These are phyloP conservation scores for Lordiphosa clarofinis DNA, from an alignment of 1,140 invertebrate species.

Conservation along the genomic window DNA sequence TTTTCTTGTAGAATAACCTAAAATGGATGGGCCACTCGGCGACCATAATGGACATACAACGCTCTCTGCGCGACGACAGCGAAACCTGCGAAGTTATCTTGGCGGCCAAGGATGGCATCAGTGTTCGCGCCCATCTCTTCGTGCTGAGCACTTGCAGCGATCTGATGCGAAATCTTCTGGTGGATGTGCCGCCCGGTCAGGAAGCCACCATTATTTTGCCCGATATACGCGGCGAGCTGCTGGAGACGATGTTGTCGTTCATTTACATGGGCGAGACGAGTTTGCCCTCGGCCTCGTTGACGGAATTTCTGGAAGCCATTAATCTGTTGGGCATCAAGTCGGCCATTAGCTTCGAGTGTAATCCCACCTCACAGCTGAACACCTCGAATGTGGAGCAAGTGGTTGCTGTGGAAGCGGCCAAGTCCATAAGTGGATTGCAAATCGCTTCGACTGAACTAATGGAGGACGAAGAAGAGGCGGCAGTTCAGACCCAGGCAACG, in stretches of 20 bases:
- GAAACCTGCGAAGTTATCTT: slow-evolving; percentile 67
- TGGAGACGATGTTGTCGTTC: slow-evolving; percentile 70
- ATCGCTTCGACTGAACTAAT: slow-evolving; percentile 57
- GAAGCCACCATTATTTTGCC: slow-evolving; percentile 71
- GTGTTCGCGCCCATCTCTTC: slow-evolving; percentile 69
- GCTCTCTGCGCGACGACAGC: slow-evolving; percentile 53
- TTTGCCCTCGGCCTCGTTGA: slow-evolving; percentile 54
- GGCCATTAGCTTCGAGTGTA: slow-evolving; percentile 75
- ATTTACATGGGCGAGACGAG: slow-evolving; percentile 74
- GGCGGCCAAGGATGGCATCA: slow-evolving; percentile 64
- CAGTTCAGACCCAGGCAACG: slow-evolving; percentile 12
- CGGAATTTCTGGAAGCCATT: slow-evolving; percentile 73
- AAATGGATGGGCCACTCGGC: slow-evolving; percentile 79
- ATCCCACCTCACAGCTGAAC: slow-evolving; percentile 32
- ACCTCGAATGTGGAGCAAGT: slow-evolving; percentile 13
- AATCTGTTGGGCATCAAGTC: slow-evolving; percentile 73
- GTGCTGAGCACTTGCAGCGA: slow-evolving; percentile 74
- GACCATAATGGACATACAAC: slow-evolving; percentile 75
- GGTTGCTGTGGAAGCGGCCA: slow-evolving; percentile 47
- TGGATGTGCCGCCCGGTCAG: slow-evolving; percentile 61
- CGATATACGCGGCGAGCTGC: slow-evolving; percentile 62
- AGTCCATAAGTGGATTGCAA: slow-evolving; percentile 56
- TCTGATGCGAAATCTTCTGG: slow-evolving; percentile 59
- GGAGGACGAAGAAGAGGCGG: slow-evolving; percentile 50
- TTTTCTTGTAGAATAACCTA: slow-evolving; percentile 57